These are phyloP conservation scores for Cettia cetti DNA, from an alignment of 2,113 vertebrate species.

Conservation along the genomic window DNA sequence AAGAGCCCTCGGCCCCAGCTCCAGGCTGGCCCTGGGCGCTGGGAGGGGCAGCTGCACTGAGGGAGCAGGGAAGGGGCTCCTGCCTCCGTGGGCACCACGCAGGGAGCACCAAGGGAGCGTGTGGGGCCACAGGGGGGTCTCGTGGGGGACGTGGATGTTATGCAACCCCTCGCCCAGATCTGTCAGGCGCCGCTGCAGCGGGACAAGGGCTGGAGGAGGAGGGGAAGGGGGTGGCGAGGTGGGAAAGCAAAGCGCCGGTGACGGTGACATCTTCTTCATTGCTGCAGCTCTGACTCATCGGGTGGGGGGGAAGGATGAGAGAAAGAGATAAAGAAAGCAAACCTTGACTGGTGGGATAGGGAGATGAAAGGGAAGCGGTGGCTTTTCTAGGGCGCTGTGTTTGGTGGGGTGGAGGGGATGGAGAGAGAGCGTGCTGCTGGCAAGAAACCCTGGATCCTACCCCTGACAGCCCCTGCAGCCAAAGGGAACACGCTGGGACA, in stretches of 20 bases:
- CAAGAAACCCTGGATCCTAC: accelerated
- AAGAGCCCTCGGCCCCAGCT: not conserved
- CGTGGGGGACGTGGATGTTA: not conserved
- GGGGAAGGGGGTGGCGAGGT: slow-evolving; percentile 44
- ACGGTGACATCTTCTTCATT: slow-evolving; percentile 12
- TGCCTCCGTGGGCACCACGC: accelerated
- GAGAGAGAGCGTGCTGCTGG: not conserved
- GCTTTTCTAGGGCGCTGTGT: not conserved
- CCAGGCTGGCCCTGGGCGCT: not conserved
- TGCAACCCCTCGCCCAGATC: slow-evolving; percentile 28
- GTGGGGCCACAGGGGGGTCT: not conserved
- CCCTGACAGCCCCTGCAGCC: not conserved
- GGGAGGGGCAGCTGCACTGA: accelerated
- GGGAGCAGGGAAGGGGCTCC: not conserved
- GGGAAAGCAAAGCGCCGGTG: slow-evolving; percentile 31
- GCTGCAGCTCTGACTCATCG: slow-evolving; percentile 57
- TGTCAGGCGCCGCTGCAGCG: not conserved
- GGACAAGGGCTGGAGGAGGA: slow-evolving; percentile 31
- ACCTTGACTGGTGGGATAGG: not conserved
- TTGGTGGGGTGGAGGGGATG: not conserved
- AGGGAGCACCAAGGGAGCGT: not conserved
- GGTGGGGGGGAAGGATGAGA: not conserved
- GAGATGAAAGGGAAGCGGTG: not conserved
- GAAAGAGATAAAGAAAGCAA: slow-evolving; percentile 23
- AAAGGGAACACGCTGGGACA: not conserved